Evolutionary conservation across 1,140 invertebrate genomes (phyloP).

Genomic region (Leucophenga varia): DNA sequence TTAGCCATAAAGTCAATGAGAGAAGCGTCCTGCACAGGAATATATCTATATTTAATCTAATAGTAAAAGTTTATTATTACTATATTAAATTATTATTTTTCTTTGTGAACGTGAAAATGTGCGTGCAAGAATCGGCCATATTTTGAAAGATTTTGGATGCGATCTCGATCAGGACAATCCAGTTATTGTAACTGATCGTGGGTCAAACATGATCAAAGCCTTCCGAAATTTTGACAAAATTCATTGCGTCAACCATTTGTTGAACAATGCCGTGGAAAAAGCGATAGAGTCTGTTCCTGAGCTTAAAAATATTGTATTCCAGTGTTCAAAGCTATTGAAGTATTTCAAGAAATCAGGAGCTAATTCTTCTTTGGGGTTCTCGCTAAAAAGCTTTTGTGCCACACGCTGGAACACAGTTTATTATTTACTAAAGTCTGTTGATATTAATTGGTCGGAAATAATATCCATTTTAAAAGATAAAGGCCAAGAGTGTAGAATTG

Average conservation of each 20-base stretch:
- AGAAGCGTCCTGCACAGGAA: neutral
- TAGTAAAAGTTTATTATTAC: neutral
- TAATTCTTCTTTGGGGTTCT: neutral
- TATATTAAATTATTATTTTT: slow-evolving; percentile 1
- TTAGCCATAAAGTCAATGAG: neutral
- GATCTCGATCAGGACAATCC: neutral
- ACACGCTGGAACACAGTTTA: slow-evolving; percentile 2
- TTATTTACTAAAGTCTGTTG: slow-evolving; percentile 2
- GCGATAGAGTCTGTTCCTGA: neutral
- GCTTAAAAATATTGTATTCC: neutral
- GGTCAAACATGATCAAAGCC: neutral
- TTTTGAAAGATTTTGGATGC: neutral
- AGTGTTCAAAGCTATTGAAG: neutral
- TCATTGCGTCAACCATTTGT: neutral
- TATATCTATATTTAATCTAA: neutral
- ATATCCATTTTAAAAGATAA: neutral
- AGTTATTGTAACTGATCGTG: slow-evolving; percentile 6
- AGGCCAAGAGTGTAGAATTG: neutral
- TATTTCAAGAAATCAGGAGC: slow-evolving; percentile 1
- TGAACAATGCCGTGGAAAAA: slow-evolving; percentile 5
- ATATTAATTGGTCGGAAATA: neutral
- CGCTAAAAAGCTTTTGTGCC: neutral
- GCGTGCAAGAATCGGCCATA: neutral
- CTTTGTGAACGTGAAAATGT: neutral
- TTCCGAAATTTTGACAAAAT: neutral